Percentiles rank a stretch among this genome's conserved stretches.
phyloP scores from a whole-genome alignment of 2,888 invertebrate genomes.

The Graphium colonna region DNA sequence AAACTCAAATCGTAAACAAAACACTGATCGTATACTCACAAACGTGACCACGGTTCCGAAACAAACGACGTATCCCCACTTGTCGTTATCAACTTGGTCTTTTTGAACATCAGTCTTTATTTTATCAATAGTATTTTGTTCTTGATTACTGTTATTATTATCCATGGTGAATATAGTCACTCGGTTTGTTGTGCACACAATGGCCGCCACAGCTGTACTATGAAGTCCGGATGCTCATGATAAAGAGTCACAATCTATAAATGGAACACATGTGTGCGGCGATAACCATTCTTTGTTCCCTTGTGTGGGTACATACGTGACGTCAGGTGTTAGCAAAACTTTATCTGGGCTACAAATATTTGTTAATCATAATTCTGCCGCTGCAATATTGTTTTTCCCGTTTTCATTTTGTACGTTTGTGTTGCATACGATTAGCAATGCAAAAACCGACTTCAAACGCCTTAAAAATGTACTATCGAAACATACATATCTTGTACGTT shows the following conservation, averaged over 20 bases:
- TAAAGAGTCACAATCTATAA: conserved; percentile 21
- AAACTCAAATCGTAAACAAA: not conserved
- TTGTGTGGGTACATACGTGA: conserved; percentile 5
- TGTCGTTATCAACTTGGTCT: conserved; percentile 28
- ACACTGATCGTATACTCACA: conserved; percentile 61
- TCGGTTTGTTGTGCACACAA: conserved; percentile 1
- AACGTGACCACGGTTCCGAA: conserved; percentile 82
- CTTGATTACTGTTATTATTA: conserved; percentile 26
- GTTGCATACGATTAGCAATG: no score
- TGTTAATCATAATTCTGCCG: not conserved
- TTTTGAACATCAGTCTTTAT: conserved; percentile 28
- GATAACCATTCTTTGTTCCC: conserved; percentile 21
- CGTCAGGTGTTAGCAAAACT: not conserved
- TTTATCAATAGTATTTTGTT: conserved; percentile 26
- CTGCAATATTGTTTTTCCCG: not conserved
- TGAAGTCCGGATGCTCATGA: conserved; percentile 25
- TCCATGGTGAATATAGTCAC: conserved; percentile 23
- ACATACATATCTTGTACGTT: no score
- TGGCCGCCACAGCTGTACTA: conserved; percentile 11
- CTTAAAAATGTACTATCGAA: no score
- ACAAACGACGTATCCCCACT: conserved; percentile 84
- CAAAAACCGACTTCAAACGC: no score
- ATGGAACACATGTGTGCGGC: conserved; percentile 10
- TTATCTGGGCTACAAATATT: conserved; percentile 1
- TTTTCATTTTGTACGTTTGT: not conserved